A percentile compares a stretch with the other conserved stretches of the same genome.
phyloP scores from a whole-genome alignment of 2,888 invertebrate genomes.

The Zonitis immaculata region DNA sequence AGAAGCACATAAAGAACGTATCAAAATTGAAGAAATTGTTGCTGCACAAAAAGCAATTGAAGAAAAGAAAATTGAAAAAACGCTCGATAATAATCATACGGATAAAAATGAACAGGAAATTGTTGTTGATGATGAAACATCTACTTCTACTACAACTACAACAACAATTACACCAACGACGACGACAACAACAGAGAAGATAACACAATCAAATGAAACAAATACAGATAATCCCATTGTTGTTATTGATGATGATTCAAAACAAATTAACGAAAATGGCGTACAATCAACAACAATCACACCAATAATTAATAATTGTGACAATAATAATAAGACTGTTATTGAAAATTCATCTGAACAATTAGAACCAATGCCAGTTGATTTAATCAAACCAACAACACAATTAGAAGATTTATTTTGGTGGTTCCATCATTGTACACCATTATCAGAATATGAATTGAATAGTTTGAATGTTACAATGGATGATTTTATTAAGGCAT shows the following conservation, averaged over 20 bases:
- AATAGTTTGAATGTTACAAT: slow-evolving; percentile 63
- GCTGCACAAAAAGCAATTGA: slow-evolving; percentile 26
- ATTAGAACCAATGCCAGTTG: slow-evolving; percentile 27
- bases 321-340: background rate
- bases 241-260: slow-evolving; percentile 23
- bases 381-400: slow-evolving; percentile 22
- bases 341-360: slow-evolving; percentile 1
- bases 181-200: too few relatives aligned
- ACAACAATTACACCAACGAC: too few relatives aligned
- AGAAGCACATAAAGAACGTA: slow-evolving; percentile 39
- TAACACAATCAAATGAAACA: slow-evolving; percentile 24
- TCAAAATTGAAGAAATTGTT: slow-evolving; percentile 26
- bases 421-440: slow-evolving; percentile 61
- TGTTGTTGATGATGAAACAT: slow-evolving; percentile 34
- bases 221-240: slow-evolving; percentile 20
- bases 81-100: slow-evolving; percentile 9
- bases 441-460: slow-evolving; percentile 61
- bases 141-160: slow-evolving; percentile 1
- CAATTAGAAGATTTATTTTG: slow-evolving; percentile 56
- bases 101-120: slow-evolving; percentile 27
- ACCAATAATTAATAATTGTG: background rate
- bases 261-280: slow-evolving; percentile 2
- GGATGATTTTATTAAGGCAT: slow-evolving; percentile 71
- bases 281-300: slow-evolving; percentile 1
- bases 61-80: slow-evolving; percentile 12